phyloP scores from a whole-genome alignment of 2,113 vertebrate species.

The Toxostoma redivivum region DNA sequence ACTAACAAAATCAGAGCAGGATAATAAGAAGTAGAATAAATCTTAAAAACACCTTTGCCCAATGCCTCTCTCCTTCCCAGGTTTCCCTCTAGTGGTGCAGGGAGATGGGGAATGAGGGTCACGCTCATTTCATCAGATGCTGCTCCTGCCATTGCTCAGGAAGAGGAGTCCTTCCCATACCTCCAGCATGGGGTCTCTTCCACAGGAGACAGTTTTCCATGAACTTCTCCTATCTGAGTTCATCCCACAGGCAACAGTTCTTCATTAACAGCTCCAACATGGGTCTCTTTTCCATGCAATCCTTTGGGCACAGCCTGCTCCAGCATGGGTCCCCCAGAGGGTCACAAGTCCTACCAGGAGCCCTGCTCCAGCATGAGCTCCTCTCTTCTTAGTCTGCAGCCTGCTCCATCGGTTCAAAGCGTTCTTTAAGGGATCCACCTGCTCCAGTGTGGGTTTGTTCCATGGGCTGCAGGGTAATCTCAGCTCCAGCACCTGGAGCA shows the following conservation, averaged over 20 bases:
- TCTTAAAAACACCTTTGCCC: not conserved
- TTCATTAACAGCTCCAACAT: not conserved
- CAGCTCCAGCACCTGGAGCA: not conserved
- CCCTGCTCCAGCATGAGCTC: not conserved
- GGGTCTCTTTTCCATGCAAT: not conserved
- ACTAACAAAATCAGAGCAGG: not conserved
- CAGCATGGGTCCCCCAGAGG: not conserved
- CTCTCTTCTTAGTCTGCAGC: not conserved
- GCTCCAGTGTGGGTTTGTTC: not conserved
- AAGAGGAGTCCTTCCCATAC: not conserved
- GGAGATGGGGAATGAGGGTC: not conserved
- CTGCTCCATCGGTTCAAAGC: not conserved
- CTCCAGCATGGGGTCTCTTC: not conserved
- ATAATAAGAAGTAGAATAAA: not conserved
- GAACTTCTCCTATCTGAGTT: rapidly evolving
- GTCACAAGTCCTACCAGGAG: not conserved
- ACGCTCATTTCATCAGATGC: not conserved
- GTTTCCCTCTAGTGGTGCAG: not conserved
- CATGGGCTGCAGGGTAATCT: not conserved
- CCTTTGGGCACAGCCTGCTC: not conserved
- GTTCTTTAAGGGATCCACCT: not conserved
- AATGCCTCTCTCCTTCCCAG: not conserved
- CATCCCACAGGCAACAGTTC: not conserved
- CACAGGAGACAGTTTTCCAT: not conserved
- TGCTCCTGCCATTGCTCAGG: not conserved